Conservation (phyloP, 2,797 vertebrate genomes). For the Arrhamphus sclerolepis region DNA sequence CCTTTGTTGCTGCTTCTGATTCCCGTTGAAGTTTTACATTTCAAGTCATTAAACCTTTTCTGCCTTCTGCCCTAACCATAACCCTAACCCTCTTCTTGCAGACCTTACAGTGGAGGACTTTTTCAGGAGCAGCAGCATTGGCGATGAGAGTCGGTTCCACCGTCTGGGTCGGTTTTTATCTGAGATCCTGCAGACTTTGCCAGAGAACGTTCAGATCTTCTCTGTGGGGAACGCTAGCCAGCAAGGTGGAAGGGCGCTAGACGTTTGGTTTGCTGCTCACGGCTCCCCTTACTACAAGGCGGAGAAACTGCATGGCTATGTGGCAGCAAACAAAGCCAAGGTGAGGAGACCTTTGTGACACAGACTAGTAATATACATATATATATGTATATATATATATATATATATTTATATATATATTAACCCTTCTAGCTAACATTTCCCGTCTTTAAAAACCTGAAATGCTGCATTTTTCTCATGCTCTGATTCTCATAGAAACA, state of each 20-base stretch:
- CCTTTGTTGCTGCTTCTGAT: background rate
- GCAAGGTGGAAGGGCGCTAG: constrained; percentile 61
- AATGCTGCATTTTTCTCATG: too few species aligned
- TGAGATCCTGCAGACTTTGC: constrained; percentile 77
- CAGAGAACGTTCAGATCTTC: constrained; percentile 84
- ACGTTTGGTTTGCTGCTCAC: constrained; percentile 85
- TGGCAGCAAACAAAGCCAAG: constrained; percentile 82
- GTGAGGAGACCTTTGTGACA: constrained; percentile 56
- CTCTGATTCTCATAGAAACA: too few species aligned
- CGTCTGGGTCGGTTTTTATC: constrained; percentile 80
- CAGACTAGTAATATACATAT: too few species aligned
- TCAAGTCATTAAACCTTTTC: background rate
- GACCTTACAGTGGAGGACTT: constrained; percentile 85
- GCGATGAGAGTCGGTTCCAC: constrained; percentile 79
- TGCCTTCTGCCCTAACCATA: too few species aligned
- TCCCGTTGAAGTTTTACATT: background rate
- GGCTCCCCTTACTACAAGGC: constrained; percentile 82
- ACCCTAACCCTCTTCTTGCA: constrained; percentile 66
- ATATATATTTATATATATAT: too few species aligned
- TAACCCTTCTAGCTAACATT: too few species aligned
- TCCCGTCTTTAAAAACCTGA: too few species aligned
- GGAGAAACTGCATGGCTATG: constrained; percentile 86
- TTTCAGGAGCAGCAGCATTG: constrained; percentile 65
- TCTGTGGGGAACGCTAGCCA: constrained; percentile 75
- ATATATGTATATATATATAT: too few species aligned